Base-by-base conservation (phyloP, 2,888 invertebrate species). In the Phorcus lineatus region DNA sequence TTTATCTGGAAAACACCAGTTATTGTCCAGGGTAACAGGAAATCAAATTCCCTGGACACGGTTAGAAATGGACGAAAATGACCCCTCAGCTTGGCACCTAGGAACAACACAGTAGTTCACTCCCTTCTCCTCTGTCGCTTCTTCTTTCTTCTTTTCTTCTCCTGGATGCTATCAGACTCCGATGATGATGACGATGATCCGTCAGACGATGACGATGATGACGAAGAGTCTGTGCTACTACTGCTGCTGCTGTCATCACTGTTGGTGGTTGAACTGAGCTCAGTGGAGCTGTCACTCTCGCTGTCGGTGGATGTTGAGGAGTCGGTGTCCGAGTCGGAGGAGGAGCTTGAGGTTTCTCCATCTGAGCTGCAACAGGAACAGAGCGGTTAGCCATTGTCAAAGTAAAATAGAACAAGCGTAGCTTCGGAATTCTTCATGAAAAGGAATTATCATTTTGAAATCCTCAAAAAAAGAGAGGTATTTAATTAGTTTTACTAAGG, bases 231-330 rank as follows among this genome's bases (percentile, higher is more conserved):
- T 70, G 55, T 6, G 74, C 62, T 16, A 55, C 70, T 6, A 62
- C 57, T 16, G 74, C 62, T 52, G 31, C 75, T 80, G 66, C 70
- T 76, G 67, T 77, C 80, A 28, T 83, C 83, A 2, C 80, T 80
- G 40, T 82, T 77, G 4, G 82, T 82, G 31, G 24, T 74, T 2
- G 24, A 52, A 36, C 24, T 40, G 74, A 52, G 74, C 22, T 24
- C 47, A 11, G 78, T 70, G 24, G 81, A 83, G 19, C 76, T 76
- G 47, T 79, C 77, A 47, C 80, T 76, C 31, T 79, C 77, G 52
- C 80, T 80, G 74, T 81, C 80, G 7, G 85, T 81, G 13, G 83
- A 83, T 7, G 84, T 83, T 36, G 80, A 83, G 7, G 82, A 82
- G 17, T 80, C 80, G 57, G 78, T 82, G 19, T 78, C 62, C 1